Base-by-base conservation (phyloP, 2,888 invertebrate species). In the Chymomyza amoena region DNA sequence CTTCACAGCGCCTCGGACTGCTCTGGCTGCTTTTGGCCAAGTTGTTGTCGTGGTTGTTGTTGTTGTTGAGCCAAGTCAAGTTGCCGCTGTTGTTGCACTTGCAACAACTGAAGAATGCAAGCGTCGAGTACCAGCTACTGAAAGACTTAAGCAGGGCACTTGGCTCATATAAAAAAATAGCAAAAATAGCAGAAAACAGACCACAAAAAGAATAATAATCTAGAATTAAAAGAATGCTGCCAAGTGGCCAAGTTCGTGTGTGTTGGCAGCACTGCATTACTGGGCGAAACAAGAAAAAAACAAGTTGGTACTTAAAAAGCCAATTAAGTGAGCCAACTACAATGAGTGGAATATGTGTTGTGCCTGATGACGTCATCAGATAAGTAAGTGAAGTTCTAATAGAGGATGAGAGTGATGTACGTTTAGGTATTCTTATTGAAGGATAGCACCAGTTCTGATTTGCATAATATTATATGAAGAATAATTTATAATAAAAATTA, bases 171-270 rank as follows among this genome's bases (percentile, higher is more conserved):
- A 32, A 32, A 75, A 57, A 81, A 79, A 87, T 25, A 25, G 25
- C 25, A 25, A 25, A 25, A 75, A 69, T 63, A 73, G 77, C 69
- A 4, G 36, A 32, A 32, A 32, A 32, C 32, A 32, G 3, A 20
- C 28, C n/a, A 18, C 20, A 16, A 10, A 52, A 4, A 13, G 5
- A 45, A 32, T 28, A 4, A 13, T 10, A 45, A 32, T 28, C 32
- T 32, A 61, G 54, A 77, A 73, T 76, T 64, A 76, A 78, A 87
- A 83, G 82, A 83, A 83, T 84, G 85, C 87, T 81, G 82, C 82
- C 87, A 83, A 83, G 82, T 83, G 82, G 87, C 87, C 80, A 78
- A 81, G 82, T 83, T 83, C 82, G 87, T 83, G 85, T 73, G 78
- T 45, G 39, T 45, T 45, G 39, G 39, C 39, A 45, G 39, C 39